A percentile compares a stretch with the other conserved stretches of the same genome.
Evolutionary conservation across 2,888 invertebrate genomes (phyloP).

Genomic region (Acrobeloides nanus): DNA sequence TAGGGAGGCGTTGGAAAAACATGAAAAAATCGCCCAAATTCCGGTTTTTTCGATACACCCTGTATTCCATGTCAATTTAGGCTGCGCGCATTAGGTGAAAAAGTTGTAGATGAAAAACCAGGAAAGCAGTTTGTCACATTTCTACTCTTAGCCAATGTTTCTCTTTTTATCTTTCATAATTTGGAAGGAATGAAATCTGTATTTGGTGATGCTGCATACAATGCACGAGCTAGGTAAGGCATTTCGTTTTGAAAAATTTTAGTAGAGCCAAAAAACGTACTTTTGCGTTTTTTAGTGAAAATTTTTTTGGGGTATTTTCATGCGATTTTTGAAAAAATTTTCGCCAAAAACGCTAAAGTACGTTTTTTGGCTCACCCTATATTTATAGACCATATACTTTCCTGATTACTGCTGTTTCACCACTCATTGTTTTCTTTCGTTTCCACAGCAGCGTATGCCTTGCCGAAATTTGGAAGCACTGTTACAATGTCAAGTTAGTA

Average conservation of each 20-base stretch:
- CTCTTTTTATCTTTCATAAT: slow-evolving; percentile 46
- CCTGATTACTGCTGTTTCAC: slow-evolving; percentile 45
- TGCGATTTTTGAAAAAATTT: too few species aligned
- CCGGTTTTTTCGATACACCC: too few species aligned
- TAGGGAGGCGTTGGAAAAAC: too few species aligned
- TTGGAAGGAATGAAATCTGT: slow-evolving; percentile 45
- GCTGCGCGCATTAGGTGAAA: slow-evolving; percentile 15
- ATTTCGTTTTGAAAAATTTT: slow-evolving; percentile 39
- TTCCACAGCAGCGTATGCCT: slow-evolving; percentile 28
- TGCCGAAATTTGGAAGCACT: slow-evolving; percentile 37
- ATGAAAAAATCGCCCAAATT: too few species aligned
- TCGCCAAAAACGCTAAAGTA: too few species aligned
- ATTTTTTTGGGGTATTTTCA: too few species aligned
- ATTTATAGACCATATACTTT: slow-evolving; percentile 35
- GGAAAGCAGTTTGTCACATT: slow-evolving; percentile 53
- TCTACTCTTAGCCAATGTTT: slow-evolving; percentile 46
- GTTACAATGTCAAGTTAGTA: slow-evolving; percentile 20
- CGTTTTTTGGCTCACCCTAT: too few species aligned
- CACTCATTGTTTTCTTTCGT: slow-evolving; percentile 46
- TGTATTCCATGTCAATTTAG: too few species aligned
- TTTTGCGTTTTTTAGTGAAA: too few species aligned
- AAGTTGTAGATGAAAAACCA: slow-evolving; percentile 18
- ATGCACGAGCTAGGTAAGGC: slow-evolving; percentile 23
- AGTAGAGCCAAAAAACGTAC: slow-evolving; percentile 18
- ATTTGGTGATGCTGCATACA: slow-evolving; percentile 23